phyloP scores from a whole-genome alignment of 1,140 invertebrate genomes.

The Drosophila mojavensis region DNA sequence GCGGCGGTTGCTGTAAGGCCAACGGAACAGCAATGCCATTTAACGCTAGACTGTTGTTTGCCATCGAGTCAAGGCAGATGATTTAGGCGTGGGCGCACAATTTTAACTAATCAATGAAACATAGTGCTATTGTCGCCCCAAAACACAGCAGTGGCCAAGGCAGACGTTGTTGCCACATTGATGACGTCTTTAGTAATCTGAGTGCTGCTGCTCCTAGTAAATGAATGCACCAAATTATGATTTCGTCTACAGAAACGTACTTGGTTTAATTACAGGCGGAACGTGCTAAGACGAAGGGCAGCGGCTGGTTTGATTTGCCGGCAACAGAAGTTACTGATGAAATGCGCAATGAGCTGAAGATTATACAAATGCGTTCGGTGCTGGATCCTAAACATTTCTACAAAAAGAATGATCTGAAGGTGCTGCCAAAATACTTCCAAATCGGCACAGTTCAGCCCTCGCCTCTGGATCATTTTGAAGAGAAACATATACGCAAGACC shows the following conservation, averaged over 20 bases:
- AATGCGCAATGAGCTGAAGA: conserved; percentile 92
- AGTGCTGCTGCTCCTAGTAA: conserved; percentile 20
- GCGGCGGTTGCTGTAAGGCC: conserved; percentile 78
- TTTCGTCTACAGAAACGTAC: background rate
- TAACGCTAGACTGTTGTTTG: conserved; percentile 58
- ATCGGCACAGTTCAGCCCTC: conserved; percentile 91
- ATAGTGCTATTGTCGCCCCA: conserved; percentile 36
- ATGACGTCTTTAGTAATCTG: conserved; percentile 84
- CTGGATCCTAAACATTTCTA: conserved; percentile 97
- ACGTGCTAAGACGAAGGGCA: conserved; percentile 91
- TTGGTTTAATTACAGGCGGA: conserved; percentile 84
- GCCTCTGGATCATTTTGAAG: conserved; percentile 89
- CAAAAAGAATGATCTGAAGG: conserved; percentile 95
- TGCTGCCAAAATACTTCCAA: conserved; percentile 96
- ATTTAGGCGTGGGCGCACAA: conserved; percentile 62
- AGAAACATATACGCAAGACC: conserved; percentile 92
- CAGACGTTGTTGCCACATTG: conserved; percentile 51
- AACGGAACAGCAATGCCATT: conserved; percentile 63
- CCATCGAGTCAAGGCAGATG: conserved; percentile 28
- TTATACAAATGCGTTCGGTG: conserved; percentile 96
- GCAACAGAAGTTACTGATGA: conserved; percentile 95
- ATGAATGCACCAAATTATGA: conserved; percentile 19
- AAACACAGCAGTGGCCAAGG: conserved; percentile 37
- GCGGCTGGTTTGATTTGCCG: conserved; percentile 94
- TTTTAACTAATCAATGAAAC: conserved; percentile 39